These are phyloP conservation scores for Periplaneta americana DNA, from an alignment of 1,140 invertebrate genomes.

Conservation along the genomic window DNA sequence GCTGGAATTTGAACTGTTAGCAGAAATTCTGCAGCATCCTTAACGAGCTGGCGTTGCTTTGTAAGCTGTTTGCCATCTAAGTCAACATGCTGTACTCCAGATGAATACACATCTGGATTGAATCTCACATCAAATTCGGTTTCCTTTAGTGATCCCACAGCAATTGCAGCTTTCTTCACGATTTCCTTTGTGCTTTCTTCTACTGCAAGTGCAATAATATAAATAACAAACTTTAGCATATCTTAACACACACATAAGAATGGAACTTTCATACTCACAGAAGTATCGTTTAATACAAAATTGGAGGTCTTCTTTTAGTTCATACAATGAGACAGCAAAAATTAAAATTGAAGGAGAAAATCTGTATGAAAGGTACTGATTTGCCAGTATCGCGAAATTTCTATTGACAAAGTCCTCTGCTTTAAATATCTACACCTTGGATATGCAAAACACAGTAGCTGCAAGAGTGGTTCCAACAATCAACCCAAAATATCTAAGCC, in stretches of 20 bases:
- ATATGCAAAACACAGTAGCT: too few relatives aligned
- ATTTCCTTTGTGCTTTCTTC: constrained; percentile 86
- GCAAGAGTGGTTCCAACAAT: too few relatives aligned
- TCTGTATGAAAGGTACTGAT: too few relatives aligned
- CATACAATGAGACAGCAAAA: too few relatives aligned
- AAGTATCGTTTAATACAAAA: too few relatives aligned
- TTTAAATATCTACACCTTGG: too few relatives aligned
- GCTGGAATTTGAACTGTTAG: constrained; percentile 88
- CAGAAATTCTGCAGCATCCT: constrained; percentile 93
- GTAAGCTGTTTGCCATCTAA: constrained; percentile 59
- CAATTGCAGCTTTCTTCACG: constrained; percentile 78
- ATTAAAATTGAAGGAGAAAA: too few relatives aligned
- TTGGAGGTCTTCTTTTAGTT: too few relatives aligned
- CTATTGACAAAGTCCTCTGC: too few relatives aligned
- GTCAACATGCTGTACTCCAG: constrained; percentile 81
- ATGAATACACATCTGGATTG: constrained; percentile 97
- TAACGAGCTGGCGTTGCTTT: constrained; percentile 83
- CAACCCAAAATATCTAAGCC: too few relatives aligned
- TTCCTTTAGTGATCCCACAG: constrained; percentile 89
- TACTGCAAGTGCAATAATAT: constrained; percentile 41
- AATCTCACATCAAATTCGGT: constrained; percentile 95
- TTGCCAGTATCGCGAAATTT: too few relatives aligned
- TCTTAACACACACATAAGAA: background rate
- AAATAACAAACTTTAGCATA: background rate
- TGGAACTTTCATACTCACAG: background rate